Conservation (phyloP, 2,888 invertebrate species). For the Thelaira solivaga region DNA sequence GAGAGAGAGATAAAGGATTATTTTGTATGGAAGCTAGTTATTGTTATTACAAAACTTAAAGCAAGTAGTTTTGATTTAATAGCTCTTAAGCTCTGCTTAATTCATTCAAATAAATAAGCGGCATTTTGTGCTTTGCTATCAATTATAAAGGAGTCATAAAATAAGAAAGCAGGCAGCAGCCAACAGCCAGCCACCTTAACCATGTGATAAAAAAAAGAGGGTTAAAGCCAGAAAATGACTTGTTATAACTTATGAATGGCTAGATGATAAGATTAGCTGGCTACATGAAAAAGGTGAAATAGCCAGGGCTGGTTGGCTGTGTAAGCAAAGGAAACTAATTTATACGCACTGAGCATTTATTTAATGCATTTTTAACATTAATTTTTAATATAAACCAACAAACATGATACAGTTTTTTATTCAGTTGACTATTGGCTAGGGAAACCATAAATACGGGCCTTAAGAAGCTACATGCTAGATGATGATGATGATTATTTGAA, state of each 20-base stretch:
- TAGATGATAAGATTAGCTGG: conserved; percentile 45
- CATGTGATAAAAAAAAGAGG: conserved; percentile 36
- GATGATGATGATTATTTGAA: conserved; percentile 66
- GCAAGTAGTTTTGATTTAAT: neutral
- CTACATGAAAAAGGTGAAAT: neutral
- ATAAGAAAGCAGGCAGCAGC: neutral
- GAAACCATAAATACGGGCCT: too few relatives aligned
- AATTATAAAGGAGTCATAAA: neutral
- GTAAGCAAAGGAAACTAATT: neutral
- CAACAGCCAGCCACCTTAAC: neutral
- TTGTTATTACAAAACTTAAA: too few relatives aligned
- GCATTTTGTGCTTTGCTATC: neutral
- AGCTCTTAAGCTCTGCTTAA: neutral
- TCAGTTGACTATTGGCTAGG: too few relatives aligned
- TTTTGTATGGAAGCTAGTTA: neutral
- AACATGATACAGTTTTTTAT: too few relatives aligned
- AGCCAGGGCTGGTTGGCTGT: neutral
- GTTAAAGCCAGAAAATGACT: conserved; percentile 25
- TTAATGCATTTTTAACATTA: conserved; percentile 4
- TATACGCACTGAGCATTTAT: neutral
- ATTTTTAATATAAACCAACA: conserved; percentile 22
- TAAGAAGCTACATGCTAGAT: too few relatives aligned
- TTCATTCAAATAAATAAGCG: neutral
- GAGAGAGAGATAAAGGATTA: too few relatives aligned
- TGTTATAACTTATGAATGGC: conserved; percentile 38